Conservation (phyloP, 2,888 invertebrate genomes). For the Pomacea canaliculata region DNA sequence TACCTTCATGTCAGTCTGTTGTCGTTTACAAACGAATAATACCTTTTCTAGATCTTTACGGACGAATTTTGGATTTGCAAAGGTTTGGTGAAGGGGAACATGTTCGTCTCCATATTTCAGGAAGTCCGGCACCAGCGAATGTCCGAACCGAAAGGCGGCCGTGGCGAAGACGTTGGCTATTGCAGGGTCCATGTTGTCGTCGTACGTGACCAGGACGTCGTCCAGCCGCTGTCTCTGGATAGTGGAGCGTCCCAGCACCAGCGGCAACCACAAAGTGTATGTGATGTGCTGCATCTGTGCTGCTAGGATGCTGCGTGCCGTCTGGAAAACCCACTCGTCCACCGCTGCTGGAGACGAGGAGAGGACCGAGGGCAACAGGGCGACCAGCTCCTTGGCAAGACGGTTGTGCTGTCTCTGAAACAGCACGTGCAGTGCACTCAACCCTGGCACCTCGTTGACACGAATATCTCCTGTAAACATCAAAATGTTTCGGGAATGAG, state of each 20-base stretch:
- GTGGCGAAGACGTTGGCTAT: conserved; percentile 25
- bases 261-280: conserved; percentile 11
- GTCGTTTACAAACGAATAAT: neutral
- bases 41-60: conserved; percentile 9
- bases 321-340: conserved; percentile 12
- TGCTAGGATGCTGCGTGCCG: conserved; percentile 7
- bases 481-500: neutral
- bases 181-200: conserved; percentile 3
- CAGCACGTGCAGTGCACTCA: conserved; percentile 40
- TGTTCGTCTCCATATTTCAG: conserved; percentile 5
- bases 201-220: conserved; percentile 1
- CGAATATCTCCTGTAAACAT: conserved; percentile 40
- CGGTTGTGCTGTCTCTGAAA: conserved; percentile 47
- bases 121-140: conserved; percentile 19
- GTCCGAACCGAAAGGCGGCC: conserved; percentile 29
- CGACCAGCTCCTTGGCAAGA: conserved; percentile 32
- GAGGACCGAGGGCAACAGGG: neutral
- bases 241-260: conserved; percentile 7
- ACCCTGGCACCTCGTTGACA: conserved; percentile 43
- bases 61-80: conserved; percentile 12
- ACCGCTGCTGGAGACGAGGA: neutral
- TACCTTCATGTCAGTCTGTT: too few species aligned
- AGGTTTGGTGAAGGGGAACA: conserved; percentile 11
- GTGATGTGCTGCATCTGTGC: conserved; percentile 18
- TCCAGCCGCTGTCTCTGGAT: neutral